A percentile compares a stretch with the other conserved stretches of the same genome.
These are phyloP conservation scores for Agrypnus murinus DNA, from an alignment of 2,888 invertebrate species.

Conservation along the genomic window DNA sequence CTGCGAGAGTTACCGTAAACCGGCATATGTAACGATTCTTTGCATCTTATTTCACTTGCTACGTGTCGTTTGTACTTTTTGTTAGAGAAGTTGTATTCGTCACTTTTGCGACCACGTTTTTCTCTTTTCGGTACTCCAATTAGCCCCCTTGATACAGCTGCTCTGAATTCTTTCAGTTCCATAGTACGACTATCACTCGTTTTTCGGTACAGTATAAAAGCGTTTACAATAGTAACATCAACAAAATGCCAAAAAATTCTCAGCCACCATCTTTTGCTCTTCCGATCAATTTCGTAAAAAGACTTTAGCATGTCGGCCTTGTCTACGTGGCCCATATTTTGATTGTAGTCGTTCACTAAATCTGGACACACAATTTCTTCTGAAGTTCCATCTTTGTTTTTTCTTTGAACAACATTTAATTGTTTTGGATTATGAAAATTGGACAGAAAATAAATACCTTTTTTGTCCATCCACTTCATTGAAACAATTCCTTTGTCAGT, in stretches of 20 bases:
- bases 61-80: background rate
- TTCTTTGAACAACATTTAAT: conserved; percentile 37
- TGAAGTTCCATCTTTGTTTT: conserved; percentile 36
- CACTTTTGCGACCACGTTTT: conserved; percentile 2
- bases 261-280: conserved; percentile 48
- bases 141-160: conserved; percentile 14
- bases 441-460: conserved; percentile 19
- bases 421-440: conserved; percentile 20
- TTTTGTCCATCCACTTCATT: conserved; percentile 28
- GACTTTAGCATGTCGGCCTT: conserved; percentile 51
- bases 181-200: conserved; percentile 20
- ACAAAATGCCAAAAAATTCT: too few species aligned
- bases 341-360: conserved; percentile 52
- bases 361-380: conserved; percentile 47
- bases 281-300: conserved; percentile 49
- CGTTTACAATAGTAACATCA: conserved; percentile 41
- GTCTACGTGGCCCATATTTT: conserved; percentile 52
- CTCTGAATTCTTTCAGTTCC: conserved; percentile 35
- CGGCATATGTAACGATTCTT: conserved; percentile 8
- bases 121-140: conserved; percentile 18
- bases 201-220: conserved; percentile 46
- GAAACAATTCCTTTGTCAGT: background rate
- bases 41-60: background rate
- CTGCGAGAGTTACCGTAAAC: conserved; percentile 25
- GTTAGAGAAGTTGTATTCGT: background rate